These are phyloP conservation scores for Bovichtus variegatus DNA, from an alignment of 2,797 vertebrate genomes.

Conservation along the genomic window DNA sequence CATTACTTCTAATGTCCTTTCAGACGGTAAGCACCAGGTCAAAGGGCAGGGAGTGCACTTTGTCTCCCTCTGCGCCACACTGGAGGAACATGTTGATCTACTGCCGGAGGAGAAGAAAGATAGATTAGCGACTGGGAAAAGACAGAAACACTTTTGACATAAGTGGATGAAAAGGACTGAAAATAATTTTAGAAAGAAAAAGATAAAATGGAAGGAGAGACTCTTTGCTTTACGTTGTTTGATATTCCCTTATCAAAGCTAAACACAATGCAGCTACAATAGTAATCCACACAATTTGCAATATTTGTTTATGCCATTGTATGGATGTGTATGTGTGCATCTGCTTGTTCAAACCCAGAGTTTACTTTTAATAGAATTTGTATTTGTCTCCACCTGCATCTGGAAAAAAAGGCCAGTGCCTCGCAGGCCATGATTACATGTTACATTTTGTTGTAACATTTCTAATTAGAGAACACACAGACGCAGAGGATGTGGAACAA, in stretches of 20 bases:
- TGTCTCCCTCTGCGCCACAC: constrained; percentile 34
- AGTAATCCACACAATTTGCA: not conserved
- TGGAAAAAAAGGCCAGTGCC: constrained; percentile 53
- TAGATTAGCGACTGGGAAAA: not conserved
- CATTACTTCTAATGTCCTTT: constrained; percentile 67
- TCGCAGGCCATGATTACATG: constrained; percentile 71
- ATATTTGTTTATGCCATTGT: not conserved
- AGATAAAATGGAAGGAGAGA: not conserved
- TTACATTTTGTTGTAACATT: constrained; percentile 63
- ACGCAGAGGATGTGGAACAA: constrained; percentile 69
- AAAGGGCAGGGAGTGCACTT: constrained; percentile 62
- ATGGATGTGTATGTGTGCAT: constrained; percentile 17
- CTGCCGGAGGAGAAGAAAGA: constrained; percentile 8
- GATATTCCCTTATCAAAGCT: not conserved
- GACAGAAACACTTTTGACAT: not conserved
- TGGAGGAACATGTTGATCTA: constrained; percentile 18
- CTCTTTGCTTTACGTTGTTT: not conserved
- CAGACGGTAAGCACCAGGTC: constrained; percentile 63
- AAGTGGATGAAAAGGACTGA: not conserved
- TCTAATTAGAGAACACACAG: constrained; percentile 75
- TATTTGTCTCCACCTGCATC: constrained; percentile 63
- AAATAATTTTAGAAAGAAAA: not conserved
- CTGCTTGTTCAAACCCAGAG: constrained; percentile 45
- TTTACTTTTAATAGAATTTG: constrained; percentile 38
- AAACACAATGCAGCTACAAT: too few relatives aligned